Conservation (phyloP, 2,113 vertebrate genomes). For the Sorex araneus region DNA sequence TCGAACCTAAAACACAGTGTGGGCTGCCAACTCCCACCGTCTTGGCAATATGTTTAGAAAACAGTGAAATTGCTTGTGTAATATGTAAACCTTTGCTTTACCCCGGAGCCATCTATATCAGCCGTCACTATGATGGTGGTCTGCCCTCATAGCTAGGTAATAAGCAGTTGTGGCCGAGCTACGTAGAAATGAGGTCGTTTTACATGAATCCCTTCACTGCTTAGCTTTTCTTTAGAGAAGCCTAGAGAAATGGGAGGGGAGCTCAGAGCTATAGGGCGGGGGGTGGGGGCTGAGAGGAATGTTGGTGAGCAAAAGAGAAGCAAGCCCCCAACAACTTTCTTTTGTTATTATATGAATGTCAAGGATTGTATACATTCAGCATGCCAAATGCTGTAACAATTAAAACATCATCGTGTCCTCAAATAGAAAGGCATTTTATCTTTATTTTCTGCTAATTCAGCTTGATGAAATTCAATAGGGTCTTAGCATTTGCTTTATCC, state of each 20-base stretch:
- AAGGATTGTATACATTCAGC: slow-evolving; percentile 85
- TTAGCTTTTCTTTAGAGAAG: slow-evolving; percentile 37
- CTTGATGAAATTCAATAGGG: slow-evolving; percentile 69
- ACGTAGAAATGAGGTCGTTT: slow-evolving; percentile 88
- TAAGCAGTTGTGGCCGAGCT: slow-evolving; percentile 92
- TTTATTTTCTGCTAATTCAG: slow-evolving; percentile 82
- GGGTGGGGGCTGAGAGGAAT: not conserved
- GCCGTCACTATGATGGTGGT: slow-evolving; percentile 98
- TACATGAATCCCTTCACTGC: slow-evolving; percentile 79
- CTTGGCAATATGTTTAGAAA: slow-evolving; percentile 99
- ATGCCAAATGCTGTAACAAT: slow-evolving; percentile 86
- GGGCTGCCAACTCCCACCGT: slow-evolving; percentile 97
- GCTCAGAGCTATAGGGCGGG: slow-evolving; percentile 14
- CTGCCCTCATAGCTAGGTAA: slow-evolving; percentile 94
- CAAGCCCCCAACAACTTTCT: slow-evolving; percentile 84
- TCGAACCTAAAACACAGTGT: slow-evolving; percentile 92
- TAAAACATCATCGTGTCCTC: slow-evolving; percentile 82
- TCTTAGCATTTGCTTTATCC: slow-evolving; percentile 74
- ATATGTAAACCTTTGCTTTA: slow-evolving; percentile 99
- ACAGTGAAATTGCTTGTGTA: slow-evolving; percentile 99
- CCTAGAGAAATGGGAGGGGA: slow-evolving; percentile 44
- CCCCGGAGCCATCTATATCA: slow-evolving; percentile 94
- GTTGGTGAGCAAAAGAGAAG: slow-evolving; percentile 84
- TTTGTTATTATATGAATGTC: slow-evolving; percentile 87
- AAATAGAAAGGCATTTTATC: slow-evolving; percentile 86